Percentiles rank a stretch among this genome's conserved stretches.
phyloP scores from a whole-genome alignment of 1,140 invertebrate genomes.

The Drosophila asahinai region DNA sequence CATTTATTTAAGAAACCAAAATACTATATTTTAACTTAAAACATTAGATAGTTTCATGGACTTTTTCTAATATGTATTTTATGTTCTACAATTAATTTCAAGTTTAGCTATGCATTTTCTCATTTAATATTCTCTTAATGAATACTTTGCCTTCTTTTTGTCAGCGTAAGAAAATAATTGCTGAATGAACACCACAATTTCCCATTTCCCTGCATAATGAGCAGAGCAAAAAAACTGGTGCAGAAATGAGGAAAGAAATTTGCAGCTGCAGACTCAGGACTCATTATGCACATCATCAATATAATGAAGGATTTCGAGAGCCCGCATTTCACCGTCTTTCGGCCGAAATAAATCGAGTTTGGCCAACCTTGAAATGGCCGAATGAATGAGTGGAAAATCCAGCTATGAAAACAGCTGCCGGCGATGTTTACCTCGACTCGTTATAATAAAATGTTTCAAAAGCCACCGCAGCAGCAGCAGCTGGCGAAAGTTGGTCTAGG shows the following conservation, averaged over 20 bases:
- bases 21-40: not conserved
- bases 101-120: no score
- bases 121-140: not conserved
- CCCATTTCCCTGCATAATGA: slow-evolving; percentile 45
- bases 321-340: not conserved
- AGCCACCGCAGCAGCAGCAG: slow-evolving; percentile 48
- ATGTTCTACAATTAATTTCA: not conserved
- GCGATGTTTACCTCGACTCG: slow-evolving; percentile 41
- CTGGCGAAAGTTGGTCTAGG: slow-evolving; percentile 79
- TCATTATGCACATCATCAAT: slow-evolving; percentile 57
- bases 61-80: not conserved
- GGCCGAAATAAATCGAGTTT: slow-evolving; percentile 40
- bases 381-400: slow-evolving; percentile 34
- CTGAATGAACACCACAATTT: slow-evolving; percentile 9
- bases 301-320: slow-evolving; percentile 25
- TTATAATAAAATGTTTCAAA: slow-evolving; percentile 70
- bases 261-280: not conserved
- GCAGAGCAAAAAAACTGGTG: slow-evolving; percentile 14
- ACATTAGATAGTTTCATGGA: not conserved
- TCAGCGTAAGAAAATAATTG: slow-evolving; percentile 31
- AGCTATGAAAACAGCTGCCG: slow-evolving; percentile 7
- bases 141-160: not conserved
- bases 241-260: not conserved
- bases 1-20: not conserved
- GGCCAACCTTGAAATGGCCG: slow-evolving; percentile 55